Percentiles rank a stretch among this genome's conserved stretches.
Evolutionary conservation across 2,113 vertebrate species (phyloP).

Genomic region (Pomatostomus ruficeps): DNA sequence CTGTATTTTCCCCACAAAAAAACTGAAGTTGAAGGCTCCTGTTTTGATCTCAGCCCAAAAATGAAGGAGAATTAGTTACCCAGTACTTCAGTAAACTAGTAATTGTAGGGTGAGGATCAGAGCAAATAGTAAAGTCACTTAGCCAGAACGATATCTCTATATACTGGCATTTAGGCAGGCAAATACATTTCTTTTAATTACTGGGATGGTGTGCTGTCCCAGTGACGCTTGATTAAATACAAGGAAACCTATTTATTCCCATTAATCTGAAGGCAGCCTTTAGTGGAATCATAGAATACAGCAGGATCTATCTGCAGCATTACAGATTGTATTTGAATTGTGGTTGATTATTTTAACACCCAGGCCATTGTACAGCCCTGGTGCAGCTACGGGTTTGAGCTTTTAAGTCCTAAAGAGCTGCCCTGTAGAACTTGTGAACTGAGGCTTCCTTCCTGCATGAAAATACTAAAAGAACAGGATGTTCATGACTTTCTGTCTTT

Average conservation of each 20-base stretch:
- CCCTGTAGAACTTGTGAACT: neutral
- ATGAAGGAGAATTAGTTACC: neutral
- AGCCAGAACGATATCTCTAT: neutral
- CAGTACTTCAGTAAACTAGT: neutral
- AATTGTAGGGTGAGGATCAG: neutral
- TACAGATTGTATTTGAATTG: neutral
- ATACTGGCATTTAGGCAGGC: neutral
- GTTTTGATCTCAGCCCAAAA: neutral
- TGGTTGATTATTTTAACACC: neutral
- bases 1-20: neutral
- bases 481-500: neutral
- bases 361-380: neutral
- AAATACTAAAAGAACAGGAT: constrained; percentile 3
- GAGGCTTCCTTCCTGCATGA: constrained; percentile 1
- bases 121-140: neutral
- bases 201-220: neutral
- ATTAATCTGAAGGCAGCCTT: neutral
- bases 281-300: neutral
- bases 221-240: neutral
- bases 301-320: neutral
- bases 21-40: neutral
- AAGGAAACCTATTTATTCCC: neutral
- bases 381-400: neutral
- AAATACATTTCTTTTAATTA: neutral
- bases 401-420: neutral